Base-by-base conservation (phyloP, 1,140 invertebrate genomes). In the Habropoda laboriosa region DNA sequence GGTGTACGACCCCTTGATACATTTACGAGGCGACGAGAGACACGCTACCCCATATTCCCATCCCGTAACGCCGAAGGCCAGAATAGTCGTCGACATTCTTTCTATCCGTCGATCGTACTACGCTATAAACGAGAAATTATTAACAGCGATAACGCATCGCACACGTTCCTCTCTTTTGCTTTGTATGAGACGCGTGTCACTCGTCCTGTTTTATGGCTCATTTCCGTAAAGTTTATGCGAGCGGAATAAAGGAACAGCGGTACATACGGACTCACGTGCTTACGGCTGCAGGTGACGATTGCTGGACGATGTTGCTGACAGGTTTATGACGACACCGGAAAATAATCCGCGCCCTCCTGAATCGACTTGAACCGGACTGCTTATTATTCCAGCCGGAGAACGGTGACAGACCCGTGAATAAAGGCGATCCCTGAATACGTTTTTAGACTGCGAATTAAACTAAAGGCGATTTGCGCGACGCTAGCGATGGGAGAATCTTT, bases 331-430 rank as follows among this genome's bases (percentile, higher is more conserved):
- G 75, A 83, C 55, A 30, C 47, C 57, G 51, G 83, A 81, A 88
- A 86, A 87, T 87, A 87, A 87, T 87, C 73, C 74, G 55, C 49
- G 64, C 55, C 42, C 42, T 47, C 61, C 38, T 42, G 53, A 16
- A 80, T 85, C 75, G 61, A 63, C 63, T 71, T 68, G 51, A n/a
- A 40, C 58, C 58, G 45, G 13, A 13, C 81, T 70, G 83, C 81
- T 88, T 88, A 73, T 87, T 88, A 88, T 88, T 87, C 76, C 75
- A 86, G 27, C 55, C 74, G 49, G 64, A 55, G 72, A 51, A 40
- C 45, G 27, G 82, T 51, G 79, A 85, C 85, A 77, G 76, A 74
- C 40, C 38, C 30, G 64, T 12, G 85, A 86, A 80, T 71, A 85
- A 87, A 82, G 67, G 74, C 68, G 53, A 75, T 81, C 51, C 53